These are phyloP conservation scores for Turritopsis dohrnii DNA, from an alignment of 30 jellyfish, hydroid and myxozoan species.

Conservation along the genomic window DNA sequence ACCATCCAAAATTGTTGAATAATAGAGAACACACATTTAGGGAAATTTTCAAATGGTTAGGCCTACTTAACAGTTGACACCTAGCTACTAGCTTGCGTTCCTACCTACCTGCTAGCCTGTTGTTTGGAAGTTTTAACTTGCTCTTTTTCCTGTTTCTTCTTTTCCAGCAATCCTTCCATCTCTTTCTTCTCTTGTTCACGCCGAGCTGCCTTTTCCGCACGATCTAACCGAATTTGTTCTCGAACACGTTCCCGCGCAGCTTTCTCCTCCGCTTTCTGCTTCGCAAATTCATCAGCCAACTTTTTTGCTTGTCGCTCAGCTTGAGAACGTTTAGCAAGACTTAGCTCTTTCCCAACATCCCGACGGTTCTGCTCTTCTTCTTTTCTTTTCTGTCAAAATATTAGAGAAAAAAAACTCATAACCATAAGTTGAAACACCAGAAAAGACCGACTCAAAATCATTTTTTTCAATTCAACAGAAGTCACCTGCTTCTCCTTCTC, in stretches of 20 bases:
- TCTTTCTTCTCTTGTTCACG: constrained; percentile 44
- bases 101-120: neutral
- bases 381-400: constrained; percentile 32
- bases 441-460: neutral
- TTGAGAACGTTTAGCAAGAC: constrained; percentile 45
- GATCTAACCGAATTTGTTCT: constrained; percentile 53
- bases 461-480: neutral
- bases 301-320: constrained; percentile 52
- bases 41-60: neutral
- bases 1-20: neutral
- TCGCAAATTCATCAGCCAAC: constrained; percentile 54
- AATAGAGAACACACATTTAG: no score
- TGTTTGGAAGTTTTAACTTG: neutral
- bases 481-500: constrained; percentile 41
- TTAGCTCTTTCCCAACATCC: constrained; percentile 49
- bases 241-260: constrained; percentile 77
- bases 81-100: neutral
- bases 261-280: constrained; percentile 48
- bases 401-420: neutral
- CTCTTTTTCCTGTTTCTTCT: neutral
- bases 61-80: neutral
- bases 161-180: constrained; percentile 7
- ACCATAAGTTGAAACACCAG: neutral
- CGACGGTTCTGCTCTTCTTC: constrained; percentile 55
- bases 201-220: constrained; percentile 63